Percentiles rank a stretch among this genome's conserved stretches.
Conservation (phyloP, 2,797 vertebrate species). For the Falco peregrinus region DNA sequence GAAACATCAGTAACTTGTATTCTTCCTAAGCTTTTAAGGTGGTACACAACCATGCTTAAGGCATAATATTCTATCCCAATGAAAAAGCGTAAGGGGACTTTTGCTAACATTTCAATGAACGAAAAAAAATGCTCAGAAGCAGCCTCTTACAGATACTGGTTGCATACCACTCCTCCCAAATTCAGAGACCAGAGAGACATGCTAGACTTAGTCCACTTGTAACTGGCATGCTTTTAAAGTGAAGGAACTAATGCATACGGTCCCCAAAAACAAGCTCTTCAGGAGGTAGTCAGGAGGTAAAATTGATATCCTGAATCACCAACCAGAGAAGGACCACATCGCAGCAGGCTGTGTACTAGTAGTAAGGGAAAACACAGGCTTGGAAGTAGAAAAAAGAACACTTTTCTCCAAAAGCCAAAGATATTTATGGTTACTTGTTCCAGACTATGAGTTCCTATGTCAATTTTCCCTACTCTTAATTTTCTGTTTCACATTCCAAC, state of each 20-base stretch:
- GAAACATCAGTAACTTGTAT: background rate
- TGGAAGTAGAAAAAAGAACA: background rate
- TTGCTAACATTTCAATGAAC: background rate
- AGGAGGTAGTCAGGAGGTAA: background rate
- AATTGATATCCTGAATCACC: background rate
- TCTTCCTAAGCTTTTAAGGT: background rate
- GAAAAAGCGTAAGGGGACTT: background rate
- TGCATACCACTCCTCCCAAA: background rate
- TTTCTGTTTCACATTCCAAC: background rate
- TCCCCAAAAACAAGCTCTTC: background rate
- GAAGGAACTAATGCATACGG: background rate
- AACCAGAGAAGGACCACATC: background rate
- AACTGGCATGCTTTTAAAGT: background rate
- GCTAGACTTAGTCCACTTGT: background rate
- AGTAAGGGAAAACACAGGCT: background rate
- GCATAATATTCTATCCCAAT: background rate
- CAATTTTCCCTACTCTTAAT: background rate
- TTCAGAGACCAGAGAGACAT: background rate
- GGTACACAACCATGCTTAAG: background rate
- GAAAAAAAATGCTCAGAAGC: background rate
- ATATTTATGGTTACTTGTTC: background rate
- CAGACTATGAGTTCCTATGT: background rate
- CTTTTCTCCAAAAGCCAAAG: background rate
- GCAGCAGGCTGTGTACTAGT: background rate
- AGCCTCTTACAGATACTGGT: background rate